Evolutionary conservation across 2,888 invertebrate genomes (phyloP).

Genomic region (Volucella inflata): DNA sequence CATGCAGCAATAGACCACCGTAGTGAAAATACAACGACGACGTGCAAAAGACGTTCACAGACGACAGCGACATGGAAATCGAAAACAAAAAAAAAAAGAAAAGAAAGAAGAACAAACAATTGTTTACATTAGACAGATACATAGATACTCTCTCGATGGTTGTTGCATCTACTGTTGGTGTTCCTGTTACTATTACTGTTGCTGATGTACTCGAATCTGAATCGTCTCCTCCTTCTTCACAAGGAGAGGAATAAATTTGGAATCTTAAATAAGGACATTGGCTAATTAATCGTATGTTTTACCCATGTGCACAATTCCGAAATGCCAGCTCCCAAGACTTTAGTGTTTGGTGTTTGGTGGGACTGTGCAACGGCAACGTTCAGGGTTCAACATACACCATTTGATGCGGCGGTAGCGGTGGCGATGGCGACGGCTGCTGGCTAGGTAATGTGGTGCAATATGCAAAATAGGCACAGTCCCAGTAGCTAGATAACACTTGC

Average conservation of each 20-base stretch:
- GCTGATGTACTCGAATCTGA: conserved; percentile 17
- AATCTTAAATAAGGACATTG: conserved; percentile 75
- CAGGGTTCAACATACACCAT: background rate
- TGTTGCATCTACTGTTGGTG: conserved; percentile 20
- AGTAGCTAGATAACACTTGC: conserved; percentile 65
- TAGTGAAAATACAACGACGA: conserved; percentile 54
- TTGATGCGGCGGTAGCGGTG: no score
- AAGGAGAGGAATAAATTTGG: conserved; percentile 73
- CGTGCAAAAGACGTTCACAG: conserved; percentile 12
- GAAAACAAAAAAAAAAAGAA: conserved; percentile 13
- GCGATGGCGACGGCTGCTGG: background rate
- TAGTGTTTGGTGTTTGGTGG: background rate
- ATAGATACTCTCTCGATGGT: conserved; percentile 60
- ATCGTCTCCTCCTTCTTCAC: conserved; percentile 74
- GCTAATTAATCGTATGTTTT: conserved; percentile 75
- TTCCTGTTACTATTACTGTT: conserved; percentile 42
- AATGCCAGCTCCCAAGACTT: conserved; percentile 55
- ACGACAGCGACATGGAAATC: conserved; percentile 43
- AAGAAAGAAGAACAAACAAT: conserved; percentile 70
- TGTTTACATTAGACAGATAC: conserved; percentile 80
- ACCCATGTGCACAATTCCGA: conserved; percentile 67
- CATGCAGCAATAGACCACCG: conserved; percentile 60
- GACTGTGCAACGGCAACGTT: background rate
- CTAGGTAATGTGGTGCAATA: conserved; percentile 76
- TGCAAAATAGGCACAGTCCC: conserved; percentile 76